These are phyloP conservation scores for Parnassius smintheus DNA, from an alignment of 2,888 invertebrate genomes.

Conservation along the genomic window DNA sequence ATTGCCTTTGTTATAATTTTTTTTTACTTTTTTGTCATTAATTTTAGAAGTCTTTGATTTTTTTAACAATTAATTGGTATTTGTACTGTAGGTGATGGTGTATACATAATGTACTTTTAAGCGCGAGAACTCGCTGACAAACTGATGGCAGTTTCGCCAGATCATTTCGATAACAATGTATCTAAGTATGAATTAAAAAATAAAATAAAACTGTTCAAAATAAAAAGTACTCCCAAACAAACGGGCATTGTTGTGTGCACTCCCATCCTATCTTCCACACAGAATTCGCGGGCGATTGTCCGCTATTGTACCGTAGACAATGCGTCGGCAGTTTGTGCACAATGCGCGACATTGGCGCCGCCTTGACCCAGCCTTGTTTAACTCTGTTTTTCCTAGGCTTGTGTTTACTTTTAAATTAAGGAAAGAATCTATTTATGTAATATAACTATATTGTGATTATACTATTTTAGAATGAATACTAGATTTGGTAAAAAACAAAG, in stretches of 20 bases:
- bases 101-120: too few species aligned
- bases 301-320: conserved; percentile 28
- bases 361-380: conserved; percentile 30
- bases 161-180: too few species aligned
- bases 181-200: too few species aligned
- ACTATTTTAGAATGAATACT: too few species aligned
- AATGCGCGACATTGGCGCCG: conserved; percentile 31
- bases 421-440: background rate
- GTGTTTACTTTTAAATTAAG: conserved; percentile 10
- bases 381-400: conserved; percentile 20
- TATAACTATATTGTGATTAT: background rate
- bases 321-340: conserved; percentile 29
- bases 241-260: conserved; percentile 23
- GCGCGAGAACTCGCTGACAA: too few species aligned
- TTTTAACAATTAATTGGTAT: too few species aligned
- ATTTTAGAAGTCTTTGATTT: too few species aligned
- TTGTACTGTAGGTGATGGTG: too few species aligned
- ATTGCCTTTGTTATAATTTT: too few species aligned
- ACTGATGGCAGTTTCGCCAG: too few species aligned
- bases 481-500: too few species aligned
- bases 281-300: conserved; percentile 20
- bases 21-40: too few species aligned
- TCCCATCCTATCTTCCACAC: conserved; percentile 25
- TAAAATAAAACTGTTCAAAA: background rate
- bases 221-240: conserved; percentile 19